Percentiles rank a stretch among this genome's conserved stretches.
These are phyloP conservation scores for Papilio glaucus DNA, from an alignment of 1,140 invertebrate genomes.

Conservation along the genomic window DNA sequence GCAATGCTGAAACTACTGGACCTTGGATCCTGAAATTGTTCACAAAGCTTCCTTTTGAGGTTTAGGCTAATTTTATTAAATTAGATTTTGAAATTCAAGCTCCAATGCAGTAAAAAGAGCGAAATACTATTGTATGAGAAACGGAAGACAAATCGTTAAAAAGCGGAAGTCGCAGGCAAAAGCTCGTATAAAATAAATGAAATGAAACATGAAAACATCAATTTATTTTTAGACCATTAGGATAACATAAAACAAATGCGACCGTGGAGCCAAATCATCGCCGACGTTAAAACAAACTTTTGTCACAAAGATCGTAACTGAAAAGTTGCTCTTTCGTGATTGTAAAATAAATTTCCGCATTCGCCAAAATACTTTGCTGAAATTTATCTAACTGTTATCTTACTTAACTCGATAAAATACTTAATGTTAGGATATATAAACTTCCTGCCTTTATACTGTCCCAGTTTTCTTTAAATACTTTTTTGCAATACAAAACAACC, in stretches of 20 bases:
- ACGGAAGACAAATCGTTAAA: not conserved
- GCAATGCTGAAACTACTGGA: too few species aligned
- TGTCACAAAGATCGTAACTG: slow-evolving; percentile 20
- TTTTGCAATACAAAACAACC: slow-evolving; percentile 12
- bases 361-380: slow-evolving; percentile 20
- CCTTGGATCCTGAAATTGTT: too few species aligned
- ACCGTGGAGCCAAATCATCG: slow-evolving; percentile 10
- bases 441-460: slow-evolving; percentile 28
- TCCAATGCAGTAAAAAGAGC: not conserved
- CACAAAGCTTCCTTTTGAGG: too few species aligned
- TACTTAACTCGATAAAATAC: slow-evolving; percentile 33
- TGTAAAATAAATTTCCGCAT: slow-evolving; percentile 22
- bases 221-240: slow-evolving; percentile 14
- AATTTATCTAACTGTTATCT: slow-evolving; percentile 27
- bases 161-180: not conserved
- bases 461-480: slow-evolving; percentile 16
- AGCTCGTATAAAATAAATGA: not conserved
- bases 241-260: slow-evolving; percentile 6
- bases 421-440: slow-evolving; percentile 33
- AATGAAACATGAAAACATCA: not conserved
- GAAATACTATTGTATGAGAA: not conserved
- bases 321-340: slow-evolving; percentile 21
- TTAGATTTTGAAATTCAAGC: too few species aligned
- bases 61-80: too few species aligned
- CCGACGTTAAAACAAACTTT: slow-evolving; percentile 23